Conservation (phyloP, 2,888 invertebrate species). For the Sepiola atlantica region DNA sequence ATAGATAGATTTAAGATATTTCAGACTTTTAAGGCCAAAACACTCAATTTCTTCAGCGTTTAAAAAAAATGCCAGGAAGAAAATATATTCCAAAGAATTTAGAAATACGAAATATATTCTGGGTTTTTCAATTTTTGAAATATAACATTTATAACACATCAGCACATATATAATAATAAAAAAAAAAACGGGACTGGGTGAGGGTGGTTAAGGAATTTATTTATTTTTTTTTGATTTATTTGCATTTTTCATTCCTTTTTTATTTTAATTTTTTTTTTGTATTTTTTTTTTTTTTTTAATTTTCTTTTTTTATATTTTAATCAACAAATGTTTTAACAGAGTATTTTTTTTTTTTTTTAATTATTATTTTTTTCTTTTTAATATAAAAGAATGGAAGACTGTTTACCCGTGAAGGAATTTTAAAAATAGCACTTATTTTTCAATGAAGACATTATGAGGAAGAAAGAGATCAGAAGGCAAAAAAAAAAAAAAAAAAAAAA, state of each 20-base stretch:
- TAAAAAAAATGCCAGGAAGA: not conserved
- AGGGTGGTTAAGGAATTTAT: too few relatives aligned
- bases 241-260: too few relatives aligned
- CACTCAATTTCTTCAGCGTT: not conserved
- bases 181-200: not conserved
- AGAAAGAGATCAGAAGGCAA: too few relatives aligned
- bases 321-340: not conserved
- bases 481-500: too few relatives aligned
- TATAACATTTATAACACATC: not conserved
- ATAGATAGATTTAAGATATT: not conserved
- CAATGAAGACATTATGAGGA: not conserved
- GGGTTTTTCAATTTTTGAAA: not conserved
- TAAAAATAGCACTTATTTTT: constrained; percentile 2
- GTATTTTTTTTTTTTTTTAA: too few relatives aligned
- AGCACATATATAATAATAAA: not conserved
- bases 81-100: not conserved
- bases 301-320: not conserved
- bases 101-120: not conserved
- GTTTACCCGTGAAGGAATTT: not conserved
- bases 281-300: not conserved
- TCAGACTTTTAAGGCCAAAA: not conserved
- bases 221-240: too few relatives aligned
- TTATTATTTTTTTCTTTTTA: not conserved
- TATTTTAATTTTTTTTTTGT: not conserved
- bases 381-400: not conserved